A percentile compares a stretch with the other conserved stretches of the same genome.
Evolutionary conservation across 2,113 vertebrate species (phyloP).

Genomic region (Microtus richardsoni): DNA sequence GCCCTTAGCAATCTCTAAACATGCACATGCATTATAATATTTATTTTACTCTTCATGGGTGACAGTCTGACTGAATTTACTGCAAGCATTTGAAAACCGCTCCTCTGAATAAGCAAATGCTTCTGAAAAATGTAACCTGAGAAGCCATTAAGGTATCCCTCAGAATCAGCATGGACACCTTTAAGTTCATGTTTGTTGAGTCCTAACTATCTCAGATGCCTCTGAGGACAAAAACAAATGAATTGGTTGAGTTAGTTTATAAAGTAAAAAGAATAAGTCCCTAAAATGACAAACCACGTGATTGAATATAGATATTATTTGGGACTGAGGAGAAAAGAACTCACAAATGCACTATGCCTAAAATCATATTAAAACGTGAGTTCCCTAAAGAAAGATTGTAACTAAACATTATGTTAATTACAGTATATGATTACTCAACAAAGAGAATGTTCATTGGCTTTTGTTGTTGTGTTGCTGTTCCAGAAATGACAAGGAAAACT

Average conservation of each 20-base stretch:
- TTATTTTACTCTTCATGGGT: neutral
- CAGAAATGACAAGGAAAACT: conserved; percentile 35
- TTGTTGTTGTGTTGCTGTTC: neutral
- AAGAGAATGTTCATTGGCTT: neutral
- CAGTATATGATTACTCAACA: neutral
- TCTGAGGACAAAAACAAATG: neutral
- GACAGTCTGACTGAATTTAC: neutral
- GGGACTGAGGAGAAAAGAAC: neutral
- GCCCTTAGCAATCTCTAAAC: neutral
- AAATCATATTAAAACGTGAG: conserved; percentile 1
- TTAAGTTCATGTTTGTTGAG: neutral
- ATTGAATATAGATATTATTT: neutral
- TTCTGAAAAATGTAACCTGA: neutral
- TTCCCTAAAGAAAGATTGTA: neutral
- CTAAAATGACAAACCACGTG: neutral
- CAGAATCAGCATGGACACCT: neutral
- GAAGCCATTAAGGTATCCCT: neutral
- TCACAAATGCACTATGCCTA: neutral
- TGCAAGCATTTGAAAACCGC: neutral
- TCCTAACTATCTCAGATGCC: neutral
- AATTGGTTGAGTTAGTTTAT: neutral
- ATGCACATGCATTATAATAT: neutral
- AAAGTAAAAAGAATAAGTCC: neutral
- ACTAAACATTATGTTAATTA: neutral
- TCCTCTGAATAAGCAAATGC: conserved; percentile 31